These are phyloP conservation scores for Odontesthes bonariensis DNA, from an alignment of 2,113 vertebrate species.

Conservation along the genomic window DNA sequence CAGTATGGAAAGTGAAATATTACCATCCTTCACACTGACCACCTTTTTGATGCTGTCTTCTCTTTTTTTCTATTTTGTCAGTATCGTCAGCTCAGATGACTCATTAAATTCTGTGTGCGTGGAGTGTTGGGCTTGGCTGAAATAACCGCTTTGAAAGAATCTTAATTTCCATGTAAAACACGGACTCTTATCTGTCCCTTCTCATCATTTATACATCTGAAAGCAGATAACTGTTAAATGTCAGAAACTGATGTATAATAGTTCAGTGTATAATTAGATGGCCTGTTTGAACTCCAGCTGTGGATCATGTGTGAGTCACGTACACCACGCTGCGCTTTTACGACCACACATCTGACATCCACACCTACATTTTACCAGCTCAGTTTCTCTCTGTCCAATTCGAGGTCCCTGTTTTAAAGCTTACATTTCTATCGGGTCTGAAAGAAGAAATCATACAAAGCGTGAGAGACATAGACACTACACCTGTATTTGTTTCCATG, in stretches of 20 bases:
- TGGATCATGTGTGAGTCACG: neutral
- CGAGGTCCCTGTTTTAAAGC: neutral
- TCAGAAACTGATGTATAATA: conserved; percentile 6
- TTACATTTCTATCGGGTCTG: neutral
- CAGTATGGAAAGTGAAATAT: conserved; percentile 2
- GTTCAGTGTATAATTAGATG: conserved; percentile 3
- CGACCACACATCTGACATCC: neutral
- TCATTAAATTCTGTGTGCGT: conserved; percentile 18
- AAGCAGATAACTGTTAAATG: neutral
- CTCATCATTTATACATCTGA: neutral
- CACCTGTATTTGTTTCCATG: conserved; percentile 59
- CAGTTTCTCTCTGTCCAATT: neutral
- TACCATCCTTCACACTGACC: neutral
- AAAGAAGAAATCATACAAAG: neutral
- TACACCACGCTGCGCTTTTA: too few species aligned
- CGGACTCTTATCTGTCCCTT: neutral
- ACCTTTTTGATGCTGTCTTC: neutral
- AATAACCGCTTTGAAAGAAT: neutral
- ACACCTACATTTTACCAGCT: conserved; percentile 16
- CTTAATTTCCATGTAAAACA: conserved; percentile 4
- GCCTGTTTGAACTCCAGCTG: conserved; percentile 29
- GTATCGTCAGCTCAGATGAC: conserved; percentile 20
- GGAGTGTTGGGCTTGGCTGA: neutral
- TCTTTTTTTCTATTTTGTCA: neutral
- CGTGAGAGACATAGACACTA: neutral